Evolutionary conservation across 2,888 invertebrate species (phyloP).

Genomic region (Erebia aethiops): DNA sequence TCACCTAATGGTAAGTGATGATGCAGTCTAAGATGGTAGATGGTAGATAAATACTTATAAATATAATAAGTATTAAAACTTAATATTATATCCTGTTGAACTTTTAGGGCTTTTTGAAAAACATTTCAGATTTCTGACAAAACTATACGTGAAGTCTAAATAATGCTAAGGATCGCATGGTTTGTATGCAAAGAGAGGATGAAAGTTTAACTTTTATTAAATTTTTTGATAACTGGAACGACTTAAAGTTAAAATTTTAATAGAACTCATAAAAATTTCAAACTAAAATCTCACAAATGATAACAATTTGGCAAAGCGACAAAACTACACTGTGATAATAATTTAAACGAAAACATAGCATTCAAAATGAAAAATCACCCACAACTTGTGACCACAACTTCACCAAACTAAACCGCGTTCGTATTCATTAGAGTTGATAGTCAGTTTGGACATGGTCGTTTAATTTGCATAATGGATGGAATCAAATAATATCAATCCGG

Average conservation of each 20-base stretch:
- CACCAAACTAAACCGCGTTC: slow-evolving; percentile 39
- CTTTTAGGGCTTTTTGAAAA: background rate
- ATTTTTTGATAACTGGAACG: too few relatives aligned
- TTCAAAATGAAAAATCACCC: slow-evolving; percentile 31
- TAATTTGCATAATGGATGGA: slow-evolving; percentile 50
- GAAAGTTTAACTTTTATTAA: background rate
- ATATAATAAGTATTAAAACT: too few relatives aligned
- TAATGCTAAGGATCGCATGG: background rate
- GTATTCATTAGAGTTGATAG: slow-evolving; percentile 41
- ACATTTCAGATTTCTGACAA: background rate
- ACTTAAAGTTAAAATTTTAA: background rate
- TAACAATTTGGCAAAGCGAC: background rate
- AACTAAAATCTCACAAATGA: background rate
- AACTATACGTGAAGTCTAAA: background rate
- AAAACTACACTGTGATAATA: slow-evolving; percentile 2
- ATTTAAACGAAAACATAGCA: slow-evolving; percentile 13
- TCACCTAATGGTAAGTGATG: too few relatives aligned
- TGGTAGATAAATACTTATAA: too few relatives aligned
- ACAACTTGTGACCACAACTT: slow-evolving; percentile 34
- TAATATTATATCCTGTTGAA: background rate
- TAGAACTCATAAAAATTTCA: background rate
- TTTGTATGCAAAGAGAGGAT: background rate
- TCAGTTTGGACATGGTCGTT: slow-evolving; percentile 39
- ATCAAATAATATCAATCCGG: slow-evolving; percentile 49
- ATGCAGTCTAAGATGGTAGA: too few relatives aligned